Evolutionary conservation across 2,888 invertebrate genomes (phyloP).

Genomic region (Mimachlamys varia): DNA sequence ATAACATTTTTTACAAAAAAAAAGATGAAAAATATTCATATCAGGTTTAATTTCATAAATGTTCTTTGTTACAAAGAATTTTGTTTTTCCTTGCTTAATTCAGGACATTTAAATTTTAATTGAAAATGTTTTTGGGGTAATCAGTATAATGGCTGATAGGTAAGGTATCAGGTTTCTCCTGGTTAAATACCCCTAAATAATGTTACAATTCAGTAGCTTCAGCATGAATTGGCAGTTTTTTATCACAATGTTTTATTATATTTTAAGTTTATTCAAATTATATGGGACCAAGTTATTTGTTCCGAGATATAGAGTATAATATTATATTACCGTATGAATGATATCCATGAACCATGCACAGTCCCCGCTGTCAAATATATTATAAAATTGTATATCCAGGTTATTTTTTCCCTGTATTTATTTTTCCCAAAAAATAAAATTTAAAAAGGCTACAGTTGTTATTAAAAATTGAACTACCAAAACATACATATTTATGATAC

Average conservation of each 20-base stretch:
- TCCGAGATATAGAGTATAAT: too few relatives aligned
- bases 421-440: too few relatives aligned
- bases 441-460: too few relatives aligned
- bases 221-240: constrained; percentile 21
- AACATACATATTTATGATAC: too few relatives aligned
- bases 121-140: background rate
- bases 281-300: constrained; percentile 1
- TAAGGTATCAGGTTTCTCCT: background rate
- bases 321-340: background rate
- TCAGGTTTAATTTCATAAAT: background rate
- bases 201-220: background rate
- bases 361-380: too few relatives aligned
- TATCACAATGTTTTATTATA: constrained; percentile 17
- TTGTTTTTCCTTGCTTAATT: background rate
- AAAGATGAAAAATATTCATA: background rate
- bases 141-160: background rate
- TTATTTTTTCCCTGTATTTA: background rate
- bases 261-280: background rate
- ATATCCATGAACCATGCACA: background rate
- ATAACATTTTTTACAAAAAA: background rate
- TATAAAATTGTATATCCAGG: background rate
- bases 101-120: background rate
- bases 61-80: background rate
- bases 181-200: background rate
- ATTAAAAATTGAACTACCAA: too few relatives aligned